A percentile compares a stretch with the other conserved stretches of the same genome.
Conservation (phyloP, 1,140 invertebrate species). For the Dendroctonus ponderosae region DNA sequence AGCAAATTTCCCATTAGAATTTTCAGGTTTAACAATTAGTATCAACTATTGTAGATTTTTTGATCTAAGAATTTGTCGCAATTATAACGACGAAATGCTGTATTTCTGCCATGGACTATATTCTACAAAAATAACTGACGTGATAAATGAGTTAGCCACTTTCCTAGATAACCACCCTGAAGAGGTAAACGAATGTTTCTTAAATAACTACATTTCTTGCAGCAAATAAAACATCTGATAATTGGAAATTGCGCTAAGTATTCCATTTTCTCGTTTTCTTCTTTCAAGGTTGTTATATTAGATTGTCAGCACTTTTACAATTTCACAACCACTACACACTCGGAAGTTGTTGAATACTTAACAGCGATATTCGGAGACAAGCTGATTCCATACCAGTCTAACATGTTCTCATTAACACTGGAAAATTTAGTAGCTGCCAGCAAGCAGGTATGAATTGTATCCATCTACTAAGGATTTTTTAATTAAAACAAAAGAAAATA, state of each 20-base stretch:
- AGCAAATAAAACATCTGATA: not conserved
- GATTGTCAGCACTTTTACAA: slow-evolving; percentile 86
- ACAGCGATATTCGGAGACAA: slow-evolving; percentile 62
- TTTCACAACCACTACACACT: slow-evolving; percentile 64
- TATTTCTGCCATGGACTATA: slow-evolving; percentile 30
- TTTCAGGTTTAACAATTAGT: not conserved
- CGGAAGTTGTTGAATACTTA: slow-evolving; percentile 60
- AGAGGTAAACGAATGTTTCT: slow-evolving; percentile 23
- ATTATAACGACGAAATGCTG: slow-evolving; percentile 13
- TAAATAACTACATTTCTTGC: no score
- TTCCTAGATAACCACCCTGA: slow-evolving; percentile 24
- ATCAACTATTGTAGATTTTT: slow-evolving; percentile 21
- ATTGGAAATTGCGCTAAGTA: not conserved
- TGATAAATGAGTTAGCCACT: slow-evolving; percentile 11
- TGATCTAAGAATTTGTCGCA: slow-evolving; percentile 26
- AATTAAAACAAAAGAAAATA: not conserved
- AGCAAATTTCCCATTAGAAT: not conserved
- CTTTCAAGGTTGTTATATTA: slow-evolving; percentile 63
- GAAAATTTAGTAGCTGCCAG: slow-evolving; percentile 58
- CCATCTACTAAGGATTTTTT: not conserved
- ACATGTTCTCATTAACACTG: slow-evolving; percentile 61
- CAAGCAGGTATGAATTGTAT: slow-evolving; percentile 32
- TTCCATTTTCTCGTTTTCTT: not conserved
- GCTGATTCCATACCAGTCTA: slow-evolving; percentile 61
- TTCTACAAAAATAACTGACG: slow-evolving; percentile 19